Conservation (phyloP, 2,113 vertebrate species). For the Dolichotis patagonum region DNA sequence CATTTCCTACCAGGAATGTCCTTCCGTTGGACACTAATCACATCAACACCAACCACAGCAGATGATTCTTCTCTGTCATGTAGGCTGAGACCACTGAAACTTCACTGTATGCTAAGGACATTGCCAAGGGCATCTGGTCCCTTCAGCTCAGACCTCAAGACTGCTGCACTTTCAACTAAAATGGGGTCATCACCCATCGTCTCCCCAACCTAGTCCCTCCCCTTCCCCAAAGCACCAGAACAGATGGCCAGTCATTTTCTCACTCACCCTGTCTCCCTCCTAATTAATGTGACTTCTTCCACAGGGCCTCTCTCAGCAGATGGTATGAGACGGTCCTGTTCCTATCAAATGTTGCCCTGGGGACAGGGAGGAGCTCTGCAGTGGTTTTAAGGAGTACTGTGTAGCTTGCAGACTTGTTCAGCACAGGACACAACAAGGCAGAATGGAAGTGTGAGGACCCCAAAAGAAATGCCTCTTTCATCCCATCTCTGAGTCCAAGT, state of each 20-base stretch:
- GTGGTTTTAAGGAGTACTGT: neutral
- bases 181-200: neutral
- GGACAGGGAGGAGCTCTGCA: neutral
- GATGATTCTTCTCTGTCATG: neutral
- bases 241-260: neutral
- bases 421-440: neutral
- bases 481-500: accelerated
- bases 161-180: neutral
- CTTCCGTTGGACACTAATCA: accelerated
- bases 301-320: neutral
- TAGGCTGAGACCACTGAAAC: no score
- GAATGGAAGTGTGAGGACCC: neutral
- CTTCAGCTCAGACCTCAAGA: neutral
- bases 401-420: neutral
- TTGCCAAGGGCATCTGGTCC: neutral
- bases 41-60: accelerated
- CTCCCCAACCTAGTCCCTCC: neutral
- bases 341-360: neutral
- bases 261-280: neutral
- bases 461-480: neutral
- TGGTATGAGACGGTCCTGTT: neutral
- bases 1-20: accelerated
- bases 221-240: neutral
- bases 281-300: neutral
- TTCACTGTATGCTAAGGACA: neutral